Evolutionary conservation across 2,888 invertebrate species (phyloP).

Genomic region (Sarcophaga subvicina): DNA sequence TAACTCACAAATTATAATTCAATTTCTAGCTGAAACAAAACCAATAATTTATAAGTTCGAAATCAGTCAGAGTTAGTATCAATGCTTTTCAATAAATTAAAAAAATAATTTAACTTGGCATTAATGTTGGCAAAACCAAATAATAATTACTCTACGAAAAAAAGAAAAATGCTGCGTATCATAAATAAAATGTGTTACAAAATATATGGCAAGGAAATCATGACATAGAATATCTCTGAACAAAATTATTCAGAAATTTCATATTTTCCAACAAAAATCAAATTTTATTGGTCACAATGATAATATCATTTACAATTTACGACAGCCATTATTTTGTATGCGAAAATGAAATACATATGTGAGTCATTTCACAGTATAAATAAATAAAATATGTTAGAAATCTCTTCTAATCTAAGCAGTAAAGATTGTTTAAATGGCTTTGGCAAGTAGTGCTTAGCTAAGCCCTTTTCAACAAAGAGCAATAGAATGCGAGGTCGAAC

Average conservation of each 20-base stretch:
- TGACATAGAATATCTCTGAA: not conserved
- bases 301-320: constrained; percentile 28
- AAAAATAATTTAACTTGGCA: too few relatives aligned
- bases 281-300: constrained; percentile 1
- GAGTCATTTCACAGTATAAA: not conserved
- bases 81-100: too few relatives aligned
- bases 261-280: constrained; percentile 20
- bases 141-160: not conserved
- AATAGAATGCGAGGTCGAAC: too few relatives aligned
- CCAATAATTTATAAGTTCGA: too few relatives aligned
- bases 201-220: not conserved
- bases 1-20: not conserved
- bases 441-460: too few relatives aligned
- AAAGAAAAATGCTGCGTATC: too few relatives aligned
- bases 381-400: too few relatives aligned
- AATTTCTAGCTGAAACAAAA: not conserved
- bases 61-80: too few relatives aligned
- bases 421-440: too few relatives aligned
- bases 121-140: not conserved
- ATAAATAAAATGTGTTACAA: not conserved
- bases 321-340: not conserved
- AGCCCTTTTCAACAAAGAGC: too few relatives aligned
- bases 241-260: constrained; percentile 5
- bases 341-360: not conserved
- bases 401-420: too few relatives aligned